phyloP scores from a whole-genome alignment of 2,113 vertebrate genomes.

The Oceanodroma tethys region DNA sequence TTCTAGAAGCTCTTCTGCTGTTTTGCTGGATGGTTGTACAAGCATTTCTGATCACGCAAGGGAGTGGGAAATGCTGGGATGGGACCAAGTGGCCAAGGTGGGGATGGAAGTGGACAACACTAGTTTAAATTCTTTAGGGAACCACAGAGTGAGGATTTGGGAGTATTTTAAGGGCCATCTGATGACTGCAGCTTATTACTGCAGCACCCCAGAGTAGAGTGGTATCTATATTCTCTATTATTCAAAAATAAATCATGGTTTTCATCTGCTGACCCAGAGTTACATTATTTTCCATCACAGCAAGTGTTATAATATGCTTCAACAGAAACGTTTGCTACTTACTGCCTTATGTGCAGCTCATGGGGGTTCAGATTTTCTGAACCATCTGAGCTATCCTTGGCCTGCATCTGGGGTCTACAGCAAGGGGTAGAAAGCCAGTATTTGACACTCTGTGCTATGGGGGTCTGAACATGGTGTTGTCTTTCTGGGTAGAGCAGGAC shows the following conservation, averaged over 20 bases:
- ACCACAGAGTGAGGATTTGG: background rate
- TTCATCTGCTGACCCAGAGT: background rate
- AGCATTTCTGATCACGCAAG: background rate
- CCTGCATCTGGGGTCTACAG: background rate
- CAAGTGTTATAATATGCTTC: background rate
- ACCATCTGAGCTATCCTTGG: background rate
- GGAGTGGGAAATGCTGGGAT: background rate
- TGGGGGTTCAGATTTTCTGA: background rate
- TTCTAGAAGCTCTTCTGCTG: background rate
- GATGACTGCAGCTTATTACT: background rate
- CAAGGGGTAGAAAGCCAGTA: background rate
- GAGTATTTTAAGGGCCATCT: background rate
- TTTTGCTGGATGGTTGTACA: background rate
- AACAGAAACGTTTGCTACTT: background rate
- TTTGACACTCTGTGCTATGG: background rate
- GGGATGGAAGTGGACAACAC: background rate
- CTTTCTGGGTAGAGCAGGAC: background rate
- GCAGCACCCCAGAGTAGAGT: background rate
- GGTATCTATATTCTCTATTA: background rate
- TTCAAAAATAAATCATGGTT: background rate
- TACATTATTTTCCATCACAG: background rate
- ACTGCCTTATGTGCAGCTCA: background rate
- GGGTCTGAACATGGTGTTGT: fast-evolving
- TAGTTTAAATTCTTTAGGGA: background rate
- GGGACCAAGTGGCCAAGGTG: background rate